Percentiles rank a stretch among this genome's conserved stretches.
Evolutionary conservation across 64 coral and sea anemone genomes (phyloP).

Genomic region (Hydrozoanthus tunicans): DNA sequence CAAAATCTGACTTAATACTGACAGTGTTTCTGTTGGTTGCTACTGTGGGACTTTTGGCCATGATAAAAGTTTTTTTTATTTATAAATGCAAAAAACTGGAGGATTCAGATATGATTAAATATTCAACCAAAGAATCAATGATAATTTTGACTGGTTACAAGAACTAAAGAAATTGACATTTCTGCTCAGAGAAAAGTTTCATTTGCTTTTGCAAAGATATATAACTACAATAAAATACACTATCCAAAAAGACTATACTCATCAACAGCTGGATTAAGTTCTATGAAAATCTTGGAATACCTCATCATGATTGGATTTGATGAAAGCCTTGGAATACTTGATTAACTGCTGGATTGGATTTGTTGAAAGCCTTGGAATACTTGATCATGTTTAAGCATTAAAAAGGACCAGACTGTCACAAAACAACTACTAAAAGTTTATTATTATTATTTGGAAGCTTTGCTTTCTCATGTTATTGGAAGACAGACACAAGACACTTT

Average conservation of each 20-base stretch:
- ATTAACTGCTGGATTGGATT: background rate
- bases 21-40: no score
- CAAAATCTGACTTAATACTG: background rate
- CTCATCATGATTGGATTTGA: background rate
- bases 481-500: background rate
- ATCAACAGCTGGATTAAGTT: background rate
- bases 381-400: background rate
- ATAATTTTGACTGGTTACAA: no score
- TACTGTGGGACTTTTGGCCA: background rate
- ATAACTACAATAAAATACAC: no score
- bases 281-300: background rate
- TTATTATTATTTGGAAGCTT: slow-evolving; percentile 9
- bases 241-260: no score
- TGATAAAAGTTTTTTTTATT: background rate
- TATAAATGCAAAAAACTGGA: background rate
- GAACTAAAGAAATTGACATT: no score
- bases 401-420: background rate
- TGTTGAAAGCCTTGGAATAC: background rate
- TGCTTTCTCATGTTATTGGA: slow-evolving; percentile 28
- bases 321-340: background rate
- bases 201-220: no score
- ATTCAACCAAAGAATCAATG: no score
- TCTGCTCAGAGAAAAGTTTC: no score
- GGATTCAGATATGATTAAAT: background rate
- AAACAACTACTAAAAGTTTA: background rate